Base-by-base conservation (phyloP, 2,888 invertebrate genomes). In the Leucoptera coffeella region DNA sequence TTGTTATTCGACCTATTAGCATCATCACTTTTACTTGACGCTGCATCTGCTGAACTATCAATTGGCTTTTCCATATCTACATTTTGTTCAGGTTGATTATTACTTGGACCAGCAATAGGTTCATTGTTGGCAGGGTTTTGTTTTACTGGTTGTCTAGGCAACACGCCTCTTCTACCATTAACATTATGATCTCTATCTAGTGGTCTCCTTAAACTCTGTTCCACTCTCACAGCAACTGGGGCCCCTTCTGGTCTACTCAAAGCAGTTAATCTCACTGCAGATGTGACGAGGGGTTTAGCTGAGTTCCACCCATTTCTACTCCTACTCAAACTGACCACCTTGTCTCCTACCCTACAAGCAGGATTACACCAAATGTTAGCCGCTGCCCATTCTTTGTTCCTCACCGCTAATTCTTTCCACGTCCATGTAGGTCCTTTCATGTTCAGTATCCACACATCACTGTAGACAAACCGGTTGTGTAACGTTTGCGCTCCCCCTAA, bases 291-390 rank as follows among this genome's bases (percentile, higher is more conserved):
- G 25, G 71, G 69, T 32, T 67, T 67, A 29, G 69, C 69, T 38
- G 65, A 57, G 40, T 73, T 67, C 69, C 55, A 69, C 36, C 46
- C 67, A 47, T 71, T 65, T 34, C 75, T 67, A 43, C 77, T 74
- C 42, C 77, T 67, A 40, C 81, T 82, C 37, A 88, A 69, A 36
- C 87, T 82, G 17, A 89, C 80, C 35, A 89, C 74, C 53, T 83
- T 82, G 41, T 86, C 79, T 29, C 82, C 85, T 38, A 84, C 65
- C 42, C 51, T 82, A 54, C 92, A 92, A 26, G 89, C 91, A 29
- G 92, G 91, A 64, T 93, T 91, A 51, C 91, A 92, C 90, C 93
- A 93, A 47, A 93, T 82, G 45, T 89, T 86, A 2, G 85, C 81
- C 13, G 93, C 85, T 22, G 85, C 83, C 74, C 82, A 82, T 42